A percentile compares a stretch with the other conserved stretches of the same genome.
phyloP scores from a whole-genome alignment of 1,140 invertebrate species.

The Polypedilum vanderplanki region DNA sequence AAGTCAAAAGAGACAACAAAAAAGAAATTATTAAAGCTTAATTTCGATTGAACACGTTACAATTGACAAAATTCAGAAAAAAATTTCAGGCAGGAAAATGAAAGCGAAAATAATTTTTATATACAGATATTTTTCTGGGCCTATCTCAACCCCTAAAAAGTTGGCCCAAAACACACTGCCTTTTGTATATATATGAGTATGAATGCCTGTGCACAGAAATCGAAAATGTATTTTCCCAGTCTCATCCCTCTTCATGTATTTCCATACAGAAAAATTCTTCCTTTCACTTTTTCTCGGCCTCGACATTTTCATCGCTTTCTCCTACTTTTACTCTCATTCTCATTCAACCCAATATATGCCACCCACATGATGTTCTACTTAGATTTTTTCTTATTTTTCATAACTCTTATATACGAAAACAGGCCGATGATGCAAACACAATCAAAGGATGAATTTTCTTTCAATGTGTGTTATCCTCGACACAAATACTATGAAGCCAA shows the following conservation, averaged over 20 bases:
- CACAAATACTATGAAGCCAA: no score
- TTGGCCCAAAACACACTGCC: not conserved
- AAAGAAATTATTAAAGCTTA: not conserved
- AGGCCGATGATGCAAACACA: slow-evolving; percentile 1
- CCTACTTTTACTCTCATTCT: not conserved
- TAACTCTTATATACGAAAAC: not conserved
- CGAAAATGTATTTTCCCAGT: slow-evolving; percentile 17
- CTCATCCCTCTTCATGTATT: not conserved
- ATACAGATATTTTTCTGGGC: not conserved
- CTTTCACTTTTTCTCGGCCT: slow-evolving; percentile 6
- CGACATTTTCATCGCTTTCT: not conserved
- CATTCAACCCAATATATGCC: not conserved
- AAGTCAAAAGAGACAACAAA: not conserved
- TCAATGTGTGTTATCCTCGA: no score
- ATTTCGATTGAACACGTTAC: not conserved
- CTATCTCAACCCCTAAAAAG: slow-evolving; percentile 26
- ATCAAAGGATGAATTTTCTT: not conserved
- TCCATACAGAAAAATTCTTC: not conserved
- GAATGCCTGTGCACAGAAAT: not conserved
- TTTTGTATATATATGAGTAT: not conserved
- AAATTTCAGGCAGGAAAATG: not conserved
- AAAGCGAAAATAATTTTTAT: not conserved
- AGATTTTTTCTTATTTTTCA: not conserved
- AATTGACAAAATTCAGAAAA: not conserved
- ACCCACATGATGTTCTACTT: not conserved